These are phyloP conservation scores for Clytia hemisphaerica DNA, from an alignment of 30 jellyfish, hydroid and myxozoan species.

Conservation along the genomic window DNA sequence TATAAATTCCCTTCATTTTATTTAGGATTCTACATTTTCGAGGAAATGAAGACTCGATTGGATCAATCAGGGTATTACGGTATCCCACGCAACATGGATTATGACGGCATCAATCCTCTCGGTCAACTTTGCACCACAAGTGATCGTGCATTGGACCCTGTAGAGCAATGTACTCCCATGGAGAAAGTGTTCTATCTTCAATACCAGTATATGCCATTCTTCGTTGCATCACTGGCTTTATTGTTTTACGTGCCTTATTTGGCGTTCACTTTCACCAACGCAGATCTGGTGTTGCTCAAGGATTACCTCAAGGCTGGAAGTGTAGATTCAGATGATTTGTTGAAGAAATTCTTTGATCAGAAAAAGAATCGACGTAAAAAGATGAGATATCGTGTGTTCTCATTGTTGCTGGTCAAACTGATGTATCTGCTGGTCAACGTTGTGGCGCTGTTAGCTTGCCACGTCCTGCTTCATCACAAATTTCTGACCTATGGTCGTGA, in stretches of 20 bases:
- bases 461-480: neutral
- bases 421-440: neutral
- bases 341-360: neutral
- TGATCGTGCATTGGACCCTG: conserved; percentile 13
- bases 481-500: conserved; percentile 9
- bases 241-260: conserved; percentile 18
- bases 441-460: conserved; percentile 1
- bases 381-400: conserved; percentile 9
- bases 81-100: conserved; percentile 15
- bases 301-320: neutral
- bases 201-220: conserved; percentile 25
- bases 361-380: neutral
- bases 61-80: conserved; percentile 16
- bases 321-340: conserved; percentile 2
- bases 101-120: conserved; percentile 9
- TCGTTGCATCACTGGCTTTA: conserved; percentile 15
- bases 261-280: neutral
- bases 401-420: neutral
- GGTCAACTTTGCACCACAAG: conserved; percentile 13
- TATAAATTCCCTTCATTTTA: too few species aligned
- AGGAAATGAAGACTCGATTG: conserved; percentile 8
- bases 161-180: conserved; percentile 7
- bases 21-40: conserved; percentile 16
- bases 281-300: conserved; percentile 4
- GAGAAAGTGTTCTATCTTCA: conserved; percentile 7